Conservation (phyloP, 2,113 vertebrate genomes). For the Eira barbara region DNA sequence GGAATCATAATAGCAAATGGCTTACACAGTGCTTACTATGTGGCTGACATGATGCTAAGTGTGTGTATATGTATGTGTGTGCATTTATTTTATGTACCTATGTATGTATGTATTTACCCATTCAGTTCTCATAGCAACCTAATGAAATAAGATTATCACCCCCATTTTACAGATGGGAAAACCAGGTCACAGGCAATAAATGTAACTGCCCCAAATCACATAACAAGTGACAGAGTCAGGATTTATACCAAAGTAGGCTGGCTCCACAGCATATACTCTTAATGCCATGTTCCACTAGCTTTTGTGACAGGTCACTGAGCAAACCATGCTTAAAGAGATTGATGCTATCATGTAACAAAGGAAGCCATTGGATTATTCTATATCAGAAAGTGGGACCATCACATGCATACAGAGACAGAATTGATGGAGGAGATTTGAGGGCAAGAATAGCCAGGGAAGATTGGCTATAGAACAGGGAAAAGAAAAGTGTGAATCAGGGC, state of each 20-base stretch:
- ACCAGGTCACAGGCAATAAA: background rate
- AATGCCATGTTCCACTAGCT: background rate
- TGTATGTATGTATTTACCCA: background rate
- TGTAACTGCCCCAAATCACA: background rate
- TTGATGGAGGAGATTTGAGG: background rate
- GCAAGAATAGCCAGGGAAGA: background rate
- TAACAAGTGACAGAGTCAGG: background rate
- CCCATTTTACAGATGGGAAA: slow-evolving; percentile 25
- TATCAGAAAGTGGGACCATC: background rate
- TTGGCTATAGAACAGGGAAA: background rate
- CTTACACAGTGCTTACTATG: background rate
- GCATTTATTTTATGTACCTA: background rate
- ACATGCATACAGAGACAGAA: background rate
- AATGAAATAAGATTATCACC: background rate
- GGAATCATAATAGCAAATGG: background rate
- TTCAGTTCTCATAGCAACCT: background rate
- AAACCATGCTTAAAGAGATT: background rate
- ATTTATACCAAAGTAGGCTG: background rate
- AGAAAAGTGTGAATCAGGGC: background rate
- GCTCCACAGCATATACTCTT: background rate
- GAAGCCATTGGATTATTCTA: background rate
- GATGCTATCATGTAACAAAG: background rate
- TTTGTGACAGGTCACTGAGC: background rate
- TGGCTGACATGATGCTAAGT: background rate
- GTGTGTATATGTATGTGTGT: background rate